Evolutionary conservation across 2,113 vertebrate genomes (phyloP).

Genomic region (Clarias batrachus): DNA sequence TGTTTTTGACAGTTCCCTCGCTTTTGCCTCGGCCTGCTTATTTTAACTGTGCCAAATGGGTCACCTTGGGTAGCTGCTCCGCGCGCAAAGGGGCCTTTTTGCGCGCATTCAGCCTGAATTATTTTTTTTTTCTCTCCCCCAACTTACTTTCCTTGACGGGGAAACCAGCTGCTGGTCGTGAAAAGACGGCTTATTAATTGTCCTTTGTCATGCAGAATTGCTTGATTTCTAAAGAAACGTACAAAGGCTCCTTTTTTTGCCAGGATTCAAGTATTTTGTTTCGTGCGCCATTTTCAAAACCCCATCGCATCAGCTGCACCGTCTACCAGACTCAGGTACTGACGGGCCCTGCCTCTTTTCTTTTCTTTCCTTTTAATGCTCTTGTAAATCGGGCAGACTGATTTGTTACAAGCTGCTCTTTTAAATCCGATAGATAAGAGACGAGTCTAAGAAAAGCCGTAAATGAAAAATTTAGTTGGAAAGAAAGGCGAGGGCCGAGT

Average conservation of each 20-base stretch:
- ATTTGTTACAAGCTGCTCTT: conserved; percentile 99
- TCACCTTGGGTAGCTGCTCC: conserved; percentile 99
- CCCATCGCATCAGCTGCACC: conserved; percentile 99
- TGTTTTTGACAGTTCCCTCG: conserved; percentile 99
- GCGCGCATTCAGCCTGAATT: conserved; percentile 99
- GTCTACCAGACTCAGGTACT: conserved; percentile 99
- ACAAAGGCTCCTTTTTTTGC: conserved; percentile 99
- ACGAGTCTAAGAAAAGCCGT: conserved; percentile 99
- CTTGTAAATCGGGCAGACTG: conserved; percentile 99
- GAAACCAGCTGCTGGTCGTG: conserved; percentile 99
- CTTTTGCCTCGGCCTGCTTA: conserved; percentile 97
- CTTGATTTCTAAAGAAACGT: conserved; percentile 99
- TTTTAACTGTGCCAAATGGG: conserved; percentile 99
- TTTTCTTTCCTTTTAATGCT: conserved; percentile 99
- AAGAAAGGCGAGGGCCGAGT: conserved; percentile 99
- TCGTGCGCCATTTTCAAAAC: conserved; percentile 99
- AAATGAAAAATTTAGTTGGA: conserved; percentile 99
- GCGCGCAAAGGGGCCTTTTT: conserved; percentile 93
- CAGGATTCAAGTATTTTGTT: conserved; percentile 99
- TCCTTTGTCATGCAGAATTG: conserved; percentile 99
- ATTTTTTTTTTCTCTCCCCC: conserved; percentile 85
- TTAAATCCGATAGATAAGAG: conserved; percentile 99
- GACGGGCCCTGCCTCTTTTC: conserved; percentile 96
- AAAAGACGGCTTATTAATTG: conserved; percentile 99
- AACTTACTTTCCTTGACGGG: conserved; percentile 99